phyloP scores from a whole-genome alignment of 2,888 invertebrate genomes.

The Encarsia formosa region DNA sequence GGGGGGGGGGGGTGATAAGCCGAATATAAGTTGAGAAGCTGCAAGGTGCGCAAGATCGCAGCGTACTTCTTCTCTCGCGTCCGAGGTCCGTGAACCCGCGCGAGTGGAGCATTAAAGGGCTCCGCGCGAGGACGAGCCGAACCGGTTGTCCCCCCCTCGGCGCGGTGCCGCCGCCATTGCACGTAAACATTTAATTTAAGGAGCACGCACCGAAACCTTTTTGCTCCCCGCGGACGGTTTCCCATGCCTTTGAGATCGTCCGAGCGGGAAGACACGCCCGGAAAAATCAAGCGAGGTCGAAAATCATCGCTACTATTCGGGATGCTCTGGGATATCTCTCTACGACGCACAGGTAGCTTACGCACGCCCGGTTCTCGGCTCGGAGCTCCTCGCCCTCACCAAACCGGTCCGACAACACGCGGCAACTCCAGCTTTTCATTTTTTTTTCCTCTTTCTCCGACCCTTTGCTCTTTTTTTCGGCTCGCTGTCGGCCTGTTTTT shows the following conservation, averaged over 20 bases:
- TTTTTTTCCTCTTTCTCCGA: not conserved
- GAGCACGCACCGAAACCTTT: constrained; percentile 14
- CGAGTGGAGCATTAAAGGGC: not conserved
- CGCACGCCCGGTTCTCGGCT: not conserved
- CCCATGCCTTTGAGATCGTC: too few species aligned
- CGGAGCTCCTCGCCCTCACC: constrained; percentile 10
- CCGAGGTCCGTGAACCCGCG: constrained; percentile 24
- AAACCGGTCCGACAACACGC: constrained; percentile 19
- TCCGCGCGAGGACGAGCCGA: constrained; percentile 7
- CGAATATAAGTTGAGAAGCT: not conserved
- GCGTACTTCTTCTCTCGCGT: constrained; percentile 15
- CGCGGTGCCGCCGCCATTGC: constrained; percentile 12
- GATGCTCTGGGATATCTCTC: too few species aligned
- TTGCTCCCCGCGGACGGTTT: not conserved
- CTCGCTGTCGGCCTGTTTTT: too few species aligned
- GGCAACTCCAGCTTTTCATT: not conserved
- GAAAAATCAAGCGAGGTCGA: not conserved
- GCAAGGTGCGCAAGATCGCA: constrained; percentile 26
- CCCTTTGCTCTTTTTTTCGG: not conserved
- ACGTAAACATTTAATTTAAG: constrained; percentile 27
- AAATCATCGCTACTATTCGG: too few species aligned
- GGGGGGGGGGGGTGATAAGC: not conserved
- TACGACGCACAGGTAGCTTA: too few species aligned
- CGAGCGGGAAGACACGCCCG: not conserved
- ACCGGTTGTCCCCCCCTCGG: constrained; percentile 19